Conservation (phyloP, 2,113 vertebrate genomes). For the Phylloscopus whistleri region DNA sequence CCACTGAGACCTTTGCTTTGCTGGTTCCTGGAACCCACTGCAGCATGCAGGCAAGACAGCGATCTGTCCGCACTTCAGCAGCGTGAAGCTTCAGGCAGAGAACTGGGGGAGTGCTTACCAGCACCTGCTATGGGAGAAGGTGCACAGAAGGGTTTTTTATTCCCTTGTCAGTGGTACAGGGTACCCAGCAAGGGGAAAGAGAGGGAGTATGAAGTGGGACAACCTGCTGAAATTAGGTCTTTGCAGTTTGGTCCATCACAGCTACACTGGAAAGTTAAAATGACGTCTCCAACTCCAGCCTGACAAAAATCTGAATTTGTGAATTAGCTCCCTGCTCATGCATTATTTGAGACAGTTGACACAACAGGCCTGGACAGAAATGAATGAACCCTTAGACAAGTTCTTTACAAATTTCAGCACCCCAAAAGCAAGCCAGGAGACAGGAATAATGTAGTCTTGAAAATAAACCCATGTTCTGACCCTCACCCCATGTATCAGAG, state of each 20-base stretch:
- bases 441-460: background rate
- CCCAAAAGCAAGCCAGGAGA: background rate
- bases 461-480: background rate
- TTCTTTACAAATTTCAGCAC: background rate
- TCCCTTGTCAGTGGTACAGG: background rate
- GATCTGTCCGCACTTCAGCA: background rate
- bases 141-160: background rate
- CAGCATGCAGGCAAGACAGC: accelerated
- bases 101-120: background rate
- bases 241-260: background rate
- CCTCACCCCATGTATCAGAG: background rate
- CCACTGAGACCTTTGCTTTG: background rate
- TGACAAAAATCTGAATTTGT: background rate
- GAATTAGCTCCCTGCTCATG: background rate
- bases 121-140: background rate
- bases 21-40: background rate
- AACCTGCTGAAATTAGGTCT: background rate
- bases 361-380: background rate
- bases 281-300: background rate
- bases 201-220: background rate
- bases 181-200: background rate
- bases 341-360: background rate
- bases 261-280: background rate
- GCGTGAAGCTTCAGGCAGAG: background rate
- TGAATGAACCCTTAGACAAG: background rate